Base-by-base conservation (phyloP, 1,140 invertebrate genomes). In the Hyles vespertilio region DNA sequence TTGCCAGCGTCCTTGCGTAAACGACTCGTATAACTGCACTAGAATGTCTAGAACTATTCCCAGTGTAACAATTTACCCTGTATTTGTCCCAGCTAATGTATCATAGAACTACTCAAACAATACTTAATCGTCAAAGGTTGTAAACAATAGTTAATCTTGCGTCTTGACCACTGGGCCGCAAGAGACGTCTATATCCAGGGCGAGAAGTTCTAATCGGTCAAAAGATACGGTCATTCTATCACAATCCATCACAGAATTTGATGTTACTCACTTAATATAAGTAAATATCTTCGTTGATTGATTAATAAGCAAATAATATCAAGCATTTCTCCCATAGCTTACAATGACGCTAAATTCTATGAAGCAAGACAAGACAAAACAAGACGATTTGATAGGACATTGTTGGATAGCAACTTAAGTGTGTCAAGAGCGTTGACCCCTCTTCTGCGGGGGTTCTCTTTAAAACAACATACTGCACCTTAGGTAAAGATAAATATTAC, bases 401-500 rank as follows among this genome's bases (percentile, higher is more conserved):
- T 33, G 45, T 55, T 43, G 36, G 40, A 58, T 9, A 46, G 51
- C 34, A 48, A 44, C 47, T 48, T 47, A 58, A 65, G 65, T 63
- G 55, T 69, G 76, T 76, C 72, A 79, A 81, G 76, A 72, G 57
- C 68, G 53, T 69, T 76, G 80, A 79, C 77, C 76, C 47, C 59
- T 64, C 69, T 63, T 69, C 58, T 58, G 65, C 69, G 70, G 58
- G 58, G 72, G 63, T 70, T 61, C 65, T 67, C 65, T 60, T 71
- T 74, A 77, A 74, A 72, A 78, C 74, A 77, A 79, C 71, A 79
- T 63, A 62, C 65, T 65, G 61, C 65, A 63, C 63, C 58, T 63
- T 69, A 73, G 70, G 67, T 61, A 74, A 78, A 82, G 76, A 73
- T 74, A 82, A 76, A 82, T 70, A 79, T 58, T 59, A 70, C 58